Evolutionary conservation across 92 coral and sea anemone species (phyloP), one percentile per base, ranked within the genome.

Genomic region (Scolanthus callimorphus): DNA sequence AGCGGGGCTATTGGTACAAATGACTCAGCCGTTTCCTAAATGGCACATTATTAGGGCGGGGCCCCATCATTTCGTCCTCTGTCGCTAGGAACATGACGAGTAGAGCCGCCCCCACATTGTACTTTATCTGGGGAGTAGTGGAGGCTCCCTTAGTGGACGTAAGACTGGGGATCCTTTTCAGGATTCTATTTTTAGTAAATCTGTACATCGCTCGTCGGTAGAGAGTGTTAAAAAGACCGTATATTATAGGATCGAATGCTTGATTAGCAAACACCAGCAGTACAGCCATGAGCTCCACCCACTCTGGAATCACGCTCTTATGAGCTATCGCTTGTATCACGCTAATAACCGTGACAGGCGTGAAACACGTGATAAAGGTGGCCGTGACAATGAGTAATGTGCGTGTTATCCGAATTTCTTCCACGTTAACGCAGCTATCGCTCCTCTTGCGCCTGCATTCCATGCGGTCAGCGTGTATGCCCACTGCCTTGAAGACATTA

Each of bases 371-470:
- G 15, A 62, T 48, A 39, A 70, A 79, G 19, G 85, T 60, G 29
- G 77, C 76, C 56, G 71, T 74, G 52, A 79, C 74, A 3, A 79
- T 66, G 22, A 79, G 41, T 8, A 79, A 43, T 6, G 74, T 70
- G 31, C 62, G 71, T 9, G 80, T 71, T 25, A 71, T 55, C 57
- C 65, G 66, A 54, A 79, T 79, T 38, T 79, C 85, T 39, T 71
- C 80, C 28, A 44, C 63, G 19, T 75, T 41, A 23, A 69, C 39
- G 13, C 59, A 59, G n/a, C 34, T n/a, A 30, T 70, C 68, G 1
- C 61, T 59, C 55, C 65, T 69, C 20, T 13, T 29, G 4, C 79
- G 61, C 13, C 62, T 43, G 15, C 49, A 62, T 2, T 26, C 58
- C 50, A 47, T 79, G 15, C 62, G 71, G 9, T 15, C 56, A 44